Percentiles rank a stretch among this genome's conserved stretches.
These are phyloP conservation scores for Oncorhynchus tshawytscha DNA, from an alignment of 2,113 vertebrate species.

Conservation along the genomic window DNA sequence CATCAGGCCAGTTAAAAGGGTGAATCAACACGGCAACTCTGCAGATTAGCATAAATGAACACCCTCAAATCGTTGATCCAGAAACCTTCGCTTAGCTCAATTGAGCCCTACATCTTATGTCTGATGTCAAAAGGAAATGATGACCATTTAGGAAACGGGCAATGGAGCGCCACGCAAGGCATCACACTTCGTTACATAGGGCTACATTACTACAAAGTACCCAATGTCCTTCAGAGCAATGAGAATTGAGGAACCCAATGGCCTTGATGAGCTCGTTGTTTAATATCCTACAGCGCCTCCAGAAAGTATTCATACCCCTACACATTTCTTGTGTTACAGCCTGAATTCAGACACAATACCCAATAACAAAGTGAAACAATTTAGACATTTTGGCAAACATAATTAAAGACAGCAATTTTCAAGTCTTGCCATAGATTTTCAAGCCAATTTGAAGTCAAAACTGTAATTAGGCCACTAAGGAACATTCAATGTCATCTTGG, in stretches of 20 bases:
- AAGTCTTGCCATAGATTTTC: too few species aligned
- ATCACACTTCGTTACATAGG: constrained; percentile 18
- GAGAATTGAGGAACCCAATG: not conserved
- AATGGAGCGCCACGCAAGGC: constrained; percentile 22
- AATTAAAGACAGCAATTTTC: too few species aligned
- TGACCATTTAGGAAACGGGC: constrained; percentile 43
- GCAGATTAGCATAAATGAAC: not conserved
- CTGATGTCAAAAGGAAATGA: constrained; percentile 44
- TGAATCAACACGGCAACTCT: not conserved
- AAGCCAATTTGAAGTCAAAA: too few species aligned
- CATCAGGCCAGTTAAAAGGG: not conserved
- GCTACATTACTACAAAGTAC: not conserved
- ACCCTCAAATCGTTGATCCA: not conserved
- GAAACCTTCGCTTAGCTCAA: constrained; percentile 31
- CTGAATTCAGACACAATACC: too few species aligned
- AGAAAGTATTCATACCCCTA: too few species aligned
- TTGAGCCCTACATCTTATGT: constrained; percentile 39
- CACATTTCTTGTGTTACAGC: too few species aligned
- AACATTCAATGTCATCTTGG: too few species aligned
- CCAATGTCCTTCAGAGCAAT: constrained; percentile 1
- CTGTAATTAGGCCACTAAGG: too few species aligned
- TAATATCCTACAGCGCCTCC: constrained; percentile 7
- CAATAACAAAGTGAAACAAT: too few species aligned
- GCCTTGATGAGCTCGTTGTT: constrained; percentile 37
- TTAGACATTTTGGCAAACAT: too few species aligned